phyloP scores from a whole-genome alignment of 2,113 vertebrate species.

The Nyctibius bracteatus region DNA sequence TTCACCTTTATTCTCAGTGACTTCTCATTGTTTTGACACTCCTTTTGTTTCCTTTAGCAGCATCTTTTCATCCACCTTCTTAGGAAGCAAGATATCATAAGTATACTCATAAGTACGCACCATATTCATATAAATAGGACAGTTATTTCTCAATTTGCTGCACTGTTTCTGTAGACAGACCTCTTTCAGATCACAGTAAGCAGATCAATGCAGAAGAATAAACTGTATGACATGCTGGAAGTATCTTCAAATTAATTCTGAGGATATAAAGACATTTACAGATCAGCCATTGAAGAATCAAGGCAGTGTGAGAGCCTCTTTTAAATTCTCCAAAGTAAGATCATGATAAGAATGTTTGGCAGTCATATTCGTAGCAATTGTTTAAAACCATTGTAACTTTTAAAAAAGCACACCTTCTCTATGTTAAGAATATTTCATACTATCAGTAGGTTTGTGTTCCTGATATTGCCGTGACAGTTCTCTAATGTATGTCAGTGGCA shows the following conservation, averaged over 20 bases:
- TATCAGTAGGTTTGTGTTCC: background rate
- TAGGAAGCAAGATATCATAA: background rate
- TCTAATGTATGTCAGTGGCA: background rate
- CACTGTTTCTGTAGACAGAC: background rate
- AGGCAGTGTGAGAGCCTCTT: background rate
- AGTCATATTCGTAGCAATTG: background rate
- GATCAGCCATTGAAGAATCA: background rate
- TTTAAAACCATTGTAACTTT: background rate
- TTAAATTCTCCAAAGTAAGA: background rate
- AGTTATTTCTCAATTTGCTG: background rate
- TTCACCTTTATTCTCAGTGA: background rate
- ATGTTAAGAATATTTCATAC: background rate
- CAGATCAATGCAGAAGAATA: background rate
- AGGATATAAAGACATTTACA: background rate
- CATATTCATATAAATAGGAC: background rate
- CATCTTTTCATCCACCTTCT: background rate
- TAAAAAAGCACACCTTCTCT: background rate
- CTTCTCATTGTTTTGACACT: background rate
- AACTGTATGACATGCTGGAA: background rate
- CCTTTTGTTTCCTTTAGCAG: background rate
- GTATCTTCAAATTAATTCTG: background rate
- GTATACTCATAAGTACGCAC: background rate
- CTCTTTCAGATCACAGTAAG: background rate
- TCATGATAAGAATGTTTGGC: background rate
- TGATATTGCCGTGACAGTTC: background rate